A percentile compares a stretch with the other conserved stretches of the same genome.
These are phyloP conservation scores for Hippolais icterina DNA, from an alignment of 2,113 vertebrate species.

Conservation along the genomic window DNA sequence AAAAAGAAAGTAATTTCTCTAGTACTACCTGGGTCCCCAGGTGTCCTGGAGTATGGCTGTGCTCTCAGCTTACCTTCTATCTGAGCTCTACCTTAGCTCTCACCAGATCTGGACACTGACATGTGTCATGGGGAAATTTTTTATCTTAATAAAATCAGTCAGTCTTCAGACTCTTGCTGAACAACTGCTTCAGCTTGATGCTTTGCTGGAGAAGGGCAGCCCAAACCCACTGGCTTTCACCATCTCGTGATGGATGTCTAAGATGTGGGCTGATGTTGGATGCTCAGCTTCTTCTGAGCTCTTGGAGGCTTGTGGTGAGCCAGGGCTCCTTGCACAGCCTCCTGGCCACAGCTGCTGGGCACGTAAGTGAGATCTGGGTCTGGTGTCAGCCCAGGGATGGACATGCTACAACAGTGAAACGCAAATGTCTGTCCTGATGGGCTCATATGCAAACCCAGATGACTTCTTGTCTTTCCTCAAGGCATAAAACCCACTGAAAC, in stretches of 20 bases:
- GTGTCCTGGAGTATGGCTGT: neutral
- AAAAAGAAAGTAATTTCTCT: constrained; percentile 51
- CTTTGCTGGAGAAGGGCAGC: neutral
- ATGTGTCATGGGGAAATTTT: neutral
- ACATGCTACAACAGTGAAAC: neutral
- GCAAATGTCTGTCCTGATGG: neutral
- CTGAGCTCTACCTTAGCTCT: neutral
- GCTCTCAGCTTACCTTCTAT: neutral
- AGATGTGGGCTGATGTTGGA: neutral
- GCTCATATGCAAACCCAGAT: neutral
- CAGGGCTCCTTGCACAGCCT: neutral
- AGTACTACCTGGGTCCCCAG: neutral
- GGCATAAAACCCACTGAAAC: neutral
- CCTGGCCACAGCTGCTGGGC: neutral
- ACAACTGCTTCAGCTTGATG: neutral
- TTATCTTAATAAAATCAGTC: neutral
- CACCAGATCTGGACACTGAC: neutral
- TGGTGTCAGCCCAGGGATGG: neutral
- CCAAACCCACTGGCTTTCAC: neutral
- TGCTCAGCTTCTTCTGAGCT: neutral
- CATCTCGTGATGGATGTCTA: neutral
- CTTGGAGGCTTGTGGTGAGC: neutral
- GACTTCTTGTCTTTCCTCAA: neutral
- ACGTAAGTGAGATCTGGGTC: neutral
- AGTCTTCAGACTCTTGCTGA: neutral